A percentile compares a stretch with the other conserved stretches of the same genome.
Conservation (phyloP, 1,140 invertebrate species). For the Drosophila insularis region DNA sequence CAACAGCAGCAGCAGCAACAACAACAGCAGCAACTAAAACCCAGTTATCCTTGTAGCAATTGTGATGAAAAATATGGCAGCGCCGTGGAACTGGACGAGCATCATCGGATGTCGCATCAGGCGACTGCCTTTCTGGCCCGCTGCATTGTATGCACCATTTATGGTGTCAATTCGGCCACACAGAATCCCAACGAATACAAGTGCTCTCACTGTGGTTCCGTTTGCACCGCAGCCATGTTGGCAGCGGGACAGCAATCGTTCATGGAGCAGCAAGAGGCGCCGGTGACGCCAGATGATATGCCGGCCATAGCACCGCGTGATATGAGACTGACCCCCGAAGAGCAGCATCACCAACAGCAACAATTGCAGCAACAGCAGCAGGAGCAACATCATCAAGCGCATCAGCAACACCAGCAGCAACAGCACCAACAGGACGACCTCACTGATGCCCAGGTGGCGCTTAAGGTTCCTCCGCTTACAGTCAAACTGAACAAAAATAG, state of each 20-base stretch:
- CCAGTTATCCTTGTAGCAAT: conserved; percentile 68
- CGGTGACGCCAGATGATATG: conserved; percentile 75
- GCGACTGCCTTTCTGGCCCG: conserved; percentile 71
- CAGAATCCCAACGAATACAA: conserved; percentile 80
- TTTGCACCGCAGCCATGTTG: conserved; percentile 69
- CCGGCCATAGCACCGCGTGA: conserved; percentile 76
- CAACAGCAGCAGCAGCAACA: conserved; percentile 59
- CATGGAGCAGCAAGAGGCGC: conserved; percentile 74
- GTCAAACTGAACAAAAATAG: conserved; percentile 76
- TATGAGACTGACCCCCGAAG: conserved; percentile 79
- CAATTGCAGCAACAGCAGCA: conserved; percentile 48
- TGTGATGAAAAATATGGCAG: conserved; percentile 79
- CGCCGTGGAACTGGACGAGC: conserved; percentile 71
- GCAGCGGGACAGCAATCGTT: conserved; percentile 70
- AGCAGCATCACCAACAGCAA: conserved; percentile 72
- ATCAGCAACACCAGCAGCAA: conserved; percentile 52
- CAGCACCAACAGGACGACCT: conserved; percentile 65
- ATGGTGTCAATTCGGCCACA: conserved; percentile 69
- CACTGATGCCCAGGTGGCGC: conserved; percentile 47
- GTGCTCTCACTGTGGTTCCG: conserved; percentile 71
- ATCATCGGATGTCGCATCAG: conserved; percentile 75
- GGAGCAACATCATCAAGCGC: conserved; percentile 54
- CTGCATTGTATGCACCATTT: conserved; percentile 72
- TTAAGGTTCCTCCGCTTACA: conserved; percentile 76
- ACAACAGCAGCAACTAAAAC: conserved; percentile 56